phyloP scores from a whole-genome alignment of 1,140 invertebrate species.

The Microplitis demolitor region DNA sequence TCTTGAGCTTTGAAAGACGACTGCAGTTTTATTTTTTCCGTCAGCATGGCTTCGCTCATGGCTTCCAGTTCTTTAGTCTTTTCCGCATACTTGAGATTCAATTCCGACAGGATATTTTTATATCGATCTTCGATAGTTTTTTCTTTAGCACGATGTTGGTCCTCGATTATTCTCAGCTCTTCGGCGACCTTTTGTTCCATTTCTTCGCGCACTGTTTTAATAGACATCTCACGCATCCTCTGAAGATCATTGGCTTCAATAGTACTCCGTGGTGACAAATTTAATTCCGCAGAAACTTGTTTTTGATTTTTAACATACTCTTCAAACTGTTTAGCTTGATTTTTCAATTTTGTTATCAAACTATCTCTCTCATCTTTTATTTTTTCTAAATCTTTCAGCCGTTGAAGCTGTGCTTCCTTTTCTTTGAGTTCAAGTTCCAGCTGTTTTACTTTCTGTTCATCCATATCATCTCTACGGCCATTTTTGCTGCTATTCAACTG shows the following conservation, averaged over 20 bases:
- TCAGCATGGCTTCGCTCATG: conserved; percentile 39
- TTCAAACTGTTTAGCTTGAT: conserved; percentile 53
- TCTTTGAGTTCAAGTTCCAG: conserved; percentile 45
- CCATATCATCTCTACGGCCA: conserved; percentile 27
- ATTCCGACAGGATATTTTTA: conserved; percentile 39
- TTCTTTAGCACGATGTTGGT: conserved; percentile 40
- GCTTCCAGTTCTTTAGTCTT: conserved; percentile 45
- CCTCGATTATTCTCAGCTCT: conserved; percentile 44
- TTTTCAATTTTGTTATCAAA: conserved; percentile 46
- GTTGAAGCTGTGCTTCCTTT: conserved; percentile 42
- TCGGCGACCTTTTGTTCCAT: conserved; percentile 51
- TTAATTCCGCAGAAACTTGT: conserved; percentile 51
- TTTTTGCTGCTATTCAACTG: conserved; percentile 38
- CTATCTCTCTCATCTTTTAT: conserved; percentile 50
- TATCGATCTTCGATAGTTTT: conserved; percentile 48
- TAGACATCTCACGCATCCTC: conserved; percentile 47
- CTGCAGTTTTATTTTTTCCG: conserved; percentile 46
- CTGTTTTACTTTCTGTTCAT: conserved; percentile 44
- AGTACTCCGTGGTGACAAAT: conserved; percentile 41
- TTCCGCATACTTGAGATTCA: conserved; percentile 42
- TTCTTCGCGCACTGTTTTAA: conserved; percentile 49
- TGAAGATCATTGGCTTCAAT: conserved; percentile 46
- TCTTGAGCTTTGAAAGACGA: conserved; percentile 47
- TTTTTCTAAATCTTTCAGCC: conserved; percentile 46
- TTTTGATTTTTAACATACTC: conserved; percentile 50